Evolutionary conservation across 2,113 vertebrate genomes (phyloP).

Genomic region (Labeo catla): DNA sequence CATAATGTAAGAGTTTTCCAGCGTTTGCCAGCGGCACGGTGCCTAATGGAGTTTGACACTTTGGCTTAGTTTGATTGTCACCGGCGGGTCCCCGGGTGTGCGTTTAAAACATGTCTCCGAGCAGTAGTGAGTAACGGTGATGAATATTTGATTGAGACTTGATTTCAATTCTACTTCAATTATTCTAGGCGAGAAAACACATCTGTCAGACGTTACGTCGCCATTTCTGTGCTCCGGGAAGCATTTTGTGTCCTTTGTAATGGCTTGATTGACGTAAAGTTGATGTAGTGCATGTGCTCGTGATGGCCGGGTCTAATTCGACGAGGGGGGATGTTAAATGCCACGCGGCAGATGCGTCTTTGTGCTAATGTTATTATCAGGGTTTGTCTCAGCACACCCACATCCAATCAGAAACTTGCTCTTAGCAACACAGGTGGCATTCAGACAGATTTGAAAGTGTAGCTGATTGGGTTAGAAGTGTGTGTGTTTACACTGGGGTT

Average conservation of each 20-base stretch:
- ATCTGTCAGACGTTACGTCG: background rate
- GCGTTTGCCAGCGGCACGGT: constrained; percentile 34
- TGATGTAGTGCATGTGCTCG: constrained; percentile 4
- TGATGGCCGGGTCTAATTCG: background rate
- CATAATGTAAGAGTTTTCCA: constrained; percentile 57
- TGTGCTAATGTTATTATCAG: background rate
- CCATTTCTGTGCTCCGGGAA: background rate
- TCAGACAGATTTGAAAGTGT: constrained; percentile 48
- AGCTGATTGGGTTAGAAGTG: constrained; percentile 57
- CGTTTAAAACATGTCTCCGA: constrained; percentile 10
- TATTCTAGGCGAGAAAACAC: constrained; percentile 12
- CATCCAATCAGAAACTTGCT: constrained; percentile 47
- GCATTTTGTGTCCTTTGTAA: background rate
- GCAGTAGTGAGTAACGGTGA: constrained; percentile 12
- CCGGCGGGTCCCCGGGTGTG: background rate
- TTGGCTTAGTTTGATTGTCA: constrained; percentile 22
- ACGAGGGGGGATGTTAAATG: background rate
- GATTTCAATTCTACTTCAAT: constrained; percentile 40
- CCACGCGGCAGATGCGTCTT: constrained; percentile 6
- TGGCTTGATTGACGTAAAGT: background rate
- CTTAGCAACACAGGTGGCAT: constrained; percentile 51
- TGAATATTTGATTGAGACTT: constrained; percentile 41
- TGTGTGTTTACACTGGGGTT: constrained; percentile 1
- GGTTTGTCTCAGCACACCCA: constrained; percentile 15
- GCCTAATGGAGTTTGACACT: constrained; percentile 47